Base-by-base conservation (phyloP, 2,797 vertebrate genomes). In the Coregonus sp. region DNA sequence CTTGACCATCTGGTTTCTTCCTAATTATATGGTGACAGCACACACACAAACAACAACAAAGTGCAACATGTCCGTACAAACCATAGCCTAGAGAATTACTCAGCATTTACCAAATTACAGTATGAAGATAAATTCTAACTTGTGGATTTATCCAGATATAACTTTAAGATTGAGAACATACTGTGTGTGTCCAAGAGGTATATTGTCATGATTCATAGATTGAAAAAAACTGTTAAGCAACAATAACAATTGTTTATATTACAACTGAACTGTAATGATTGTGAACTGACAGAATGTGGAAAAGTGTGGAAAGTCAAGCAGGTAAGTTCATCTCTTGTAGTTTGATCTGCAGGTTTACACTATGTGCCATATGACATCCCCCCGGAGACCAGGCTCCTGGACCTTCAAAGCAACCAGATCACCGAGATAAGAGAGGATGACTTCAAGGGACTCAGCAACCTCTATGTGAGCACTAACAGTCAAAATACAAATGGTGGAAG, bases 381-480 rank as follows among this genome's bases (percentile, higher is more conserved):
- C 0, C 80, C 86, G 1, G 95, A 96, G 75, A 95, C 95, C 1
- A 93, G 89, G 2, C 89, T 96, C 68, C 82, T 96, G 84, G 95
- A 96, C 85, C 90, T 96, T 63, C 95, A 96, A 87, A 93, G 93
- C 78, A 96, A 96, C 54, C 90, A 87, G 54, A 96, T 96, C 82
- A 85, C 88, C 0, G 95, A 96, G 82, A 91, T 96, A 65, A 93
- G 90, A 56, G 93, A 94, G 80, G 90, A 93, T 54, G 95, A 96
- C 78, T 95, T 96, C 80, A 93, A 93, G 73, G 95, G 94, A 52
- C 92, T 96, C 11, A 89, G 78, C 66, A 92, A 92, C 79, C 92
- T 96, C 54, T 95, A 95, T 1, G 95, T 95, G 84, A 92, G 91
- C 29, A 16, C 31, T n/a, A 15, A 56, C 31, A 15, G 15, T n/a